A percentile compares a stretch with the other conserved stretches of the same genome.
Evolutionary conservation across 1,140 invertebrate genomes (phyloP).

Genomic region (Kradibia gibbosae): DNA sequence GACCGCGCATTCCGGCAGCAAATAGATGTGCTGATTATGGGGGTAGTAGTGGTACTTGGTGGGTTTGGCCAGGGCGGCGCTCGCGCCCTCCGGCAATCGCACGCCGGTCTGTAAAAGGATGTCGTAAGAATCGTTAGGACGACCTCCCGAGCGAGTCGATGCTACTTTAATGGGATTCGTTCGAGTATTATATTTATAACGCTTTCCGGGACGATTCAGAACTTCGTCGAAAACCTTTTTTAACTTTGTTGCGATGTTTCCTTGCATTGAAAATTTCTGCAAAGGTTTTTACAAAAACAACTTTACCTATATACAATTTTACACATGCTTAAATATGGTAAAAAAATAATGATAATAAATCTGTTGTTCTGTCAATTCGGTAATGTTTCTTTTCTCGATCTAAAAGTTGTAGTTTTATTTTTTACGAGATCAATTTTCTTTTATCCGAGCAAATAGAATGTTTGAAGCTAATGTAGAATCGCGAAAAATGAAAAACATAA

Average conservation of each 20-base stretch:
- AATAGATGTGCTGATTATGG: constrained; percentile 93
- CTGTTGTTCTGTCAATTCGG: no score
- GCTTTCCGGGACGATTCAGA: no score
- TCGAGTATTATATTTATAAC: no score
- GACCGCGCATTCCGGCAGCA: constrained; percentile 92
- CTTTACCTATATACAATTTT: no score
- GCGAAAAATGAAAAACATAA: neutral
- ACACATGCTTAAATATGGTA: no score
- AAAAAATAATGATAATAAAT: no score
- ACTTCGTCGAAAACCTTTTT: no score
- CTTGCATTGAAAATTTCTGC: no score
- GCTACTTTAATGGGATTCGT: no score
- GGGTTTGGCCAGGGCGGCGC: constrained; percentile 81
- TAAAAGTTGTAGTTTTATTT: neutral
- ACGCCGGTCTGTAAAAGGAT: constrained; percentile 78
- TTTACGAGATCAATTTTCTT: neutral
- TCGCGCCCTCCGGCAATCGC: constrained; percentile 80
- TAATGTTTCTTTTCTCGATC: neutral
- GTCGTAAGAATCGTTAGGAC: neutral
- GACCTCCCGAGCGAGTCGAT: neutral
- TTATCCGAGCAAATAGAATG: no score
- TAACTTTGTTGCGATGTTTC: no score
- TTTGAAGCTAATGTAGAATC: neutral
- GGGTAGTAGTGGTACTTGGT: constrained; percentile 95
- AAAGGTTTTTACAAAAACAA: no score